These are phyloP conservation scores for Fukomys damarensis DNA, from an alignment of 2,113 vertebrate species.

Conservation along the genomic window DNA sequence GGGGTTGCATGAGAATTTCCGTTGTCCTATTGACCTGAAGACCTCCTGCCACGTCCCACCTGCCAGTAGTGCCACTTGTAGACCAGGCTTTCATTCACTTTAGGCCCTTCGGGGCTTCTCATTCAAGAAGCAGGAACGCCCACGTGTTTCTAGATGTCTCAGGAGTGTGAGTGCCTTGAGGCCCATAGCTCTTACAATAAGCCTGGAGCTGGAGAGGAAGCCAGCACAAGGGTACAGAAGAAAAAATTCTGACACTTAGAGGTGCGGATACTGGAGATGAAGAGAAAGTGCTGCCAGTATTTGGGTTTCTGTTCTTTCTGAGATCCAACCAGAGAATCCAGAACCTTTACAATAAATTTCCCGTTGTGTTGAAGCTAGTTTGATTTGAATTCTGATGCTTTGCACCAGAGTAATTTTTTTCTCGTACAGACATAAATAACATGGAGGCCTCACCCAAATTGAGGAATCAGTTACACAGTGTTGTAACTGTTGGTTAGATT, in stretches of 20 bases:
- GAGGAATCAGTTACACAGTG: not conserved
- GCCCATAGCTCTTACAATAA: not conserved
- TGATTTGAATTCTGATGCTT: not conserved
- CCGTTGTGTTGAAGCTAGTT: not conserved
- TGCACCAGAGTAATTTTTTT: not conserved
- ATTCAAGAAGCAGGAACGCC: not conserved
- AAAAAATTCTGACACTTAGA: too few species aligned
- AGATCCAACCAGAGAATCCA: not conserved
- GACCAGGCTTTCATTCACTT: not conserved
- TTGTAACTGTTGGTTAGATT: not conserved
- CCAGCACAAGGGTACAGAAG: not conserved
- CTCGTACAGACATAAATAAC: not conserved
- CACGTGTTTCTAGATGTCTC: not conserved
- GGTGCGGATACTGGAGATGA: not conserved
- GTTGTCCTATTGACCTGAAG: not conserved
- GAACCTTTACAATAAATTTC: not conserved
- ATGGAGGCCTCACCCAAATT: not conserved
- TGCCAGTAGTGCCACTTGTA: not conserved
- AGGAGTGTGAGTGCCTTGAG: not conserved
- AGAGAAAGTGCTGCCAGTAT: not conserved
- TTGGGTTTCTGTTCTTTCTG: constrained; percentile 30
- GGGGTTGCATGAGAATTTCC: not conserved
- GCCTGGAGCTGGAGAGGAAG: not conserved
- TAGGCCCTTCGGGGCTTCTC: not conserved
- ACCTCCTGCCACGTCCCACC: not conserved